Evolutionary conservation across 2,113 vertebrate genomes (phyloP).

Genomic region (Nannospalax galili): DNA sequence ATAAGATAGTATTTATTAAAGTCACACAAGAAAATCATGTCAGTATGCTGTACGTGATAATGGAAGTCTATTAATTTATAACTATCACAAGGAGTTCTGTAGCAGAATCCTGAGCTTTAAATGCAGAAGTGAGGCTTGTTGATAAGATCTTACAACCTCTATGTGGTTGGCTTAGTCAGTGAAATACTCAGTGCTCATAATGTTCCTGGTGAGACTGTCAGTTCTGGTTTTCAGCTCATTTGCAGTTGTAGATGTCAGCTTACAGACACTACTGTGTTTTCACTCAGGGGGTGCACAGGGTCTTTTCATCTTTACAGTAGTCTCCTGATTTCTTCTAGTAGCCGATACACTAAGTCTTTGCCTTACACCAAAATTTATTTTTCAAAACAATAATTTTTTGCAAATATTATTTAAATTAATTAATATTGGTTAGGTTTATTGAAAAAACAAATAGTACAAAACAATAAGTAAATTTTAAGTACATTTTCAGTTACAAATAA

Average conservation of each 20-base stretch:
- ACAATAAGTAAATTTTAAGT: neutral
- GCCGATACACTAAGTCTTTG: neutral
- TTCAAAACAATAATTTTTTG: neutral
- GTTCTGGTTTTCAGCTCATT: slow-evolving; percentile 61
- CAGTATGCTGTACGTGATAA: slow-evolving; percentile 65
- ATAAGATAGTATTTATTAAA: slow-evolving; percentile 67
- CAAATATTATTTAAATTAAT: neutral
- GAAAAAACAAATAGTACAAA: neutral
- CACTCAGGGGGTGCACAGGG: neutral
- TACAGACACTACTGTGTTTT: slow-evolving; percentile 25
- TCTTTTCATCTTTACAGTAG: neutral
- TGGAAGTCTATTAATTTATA: slow-evolving; percentile 80
- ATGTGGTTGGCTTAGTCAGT: slow-evolving; percentile 48
- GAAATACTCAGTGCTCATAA: slow-evolving; percentile 62
- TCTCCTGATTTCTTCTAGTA: neutral
- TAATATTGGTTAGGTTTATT: neutral
- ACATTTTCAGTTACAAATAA: neutral
- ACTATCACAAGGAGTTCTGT: slow-evolving; percentile 56
- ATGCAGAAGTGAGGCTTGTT: slow-evolving; percentile 75
- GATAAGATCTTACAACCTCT: slow-evolving; percentile 78
- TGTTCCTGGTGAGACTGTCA: slow-evolving; percentile 65
- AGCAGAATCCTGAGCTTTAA: slow-evolving; percentile 66
- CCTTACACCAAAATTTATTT: neutral
- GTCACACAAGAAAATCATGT: slow-evolving; percentile 71
- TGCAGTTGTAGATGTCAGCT: slow-evolving; percentile 51